Evolutionary conservation across 2,888 invertebrate species (phyloP).

Genomic region (Mimas tiliae): DNA sequence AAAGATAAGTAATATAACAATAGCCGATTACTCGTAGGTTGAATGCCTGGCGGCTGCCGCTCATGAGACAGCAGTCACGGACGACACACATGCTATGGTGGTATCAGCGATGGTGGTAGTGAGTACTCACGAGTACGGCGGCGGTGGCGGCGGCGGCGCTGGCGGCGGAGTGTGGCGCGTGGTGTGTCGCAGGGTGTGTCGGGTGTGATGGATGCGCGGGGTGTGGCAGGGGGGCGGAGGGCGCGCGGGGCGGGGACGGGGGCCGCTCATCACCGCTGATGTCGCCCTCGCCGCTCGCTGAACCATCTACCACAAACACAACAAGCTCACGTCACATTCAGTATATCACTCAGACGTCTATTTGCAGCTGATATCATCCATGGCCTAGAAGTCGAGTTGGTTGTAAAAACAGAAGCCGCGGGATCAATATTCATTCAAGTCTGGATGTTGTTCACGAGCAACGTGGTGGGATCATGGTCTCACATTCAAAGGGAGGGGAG

Average conservation of each 20-base stretch:
- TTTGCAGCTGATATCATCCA: background rate
- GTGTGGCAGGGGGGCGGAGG: conserved; percentile 60
- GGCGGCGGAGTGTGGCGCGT: conserved; percentile 44
- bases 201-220: conserved; percentile 53
- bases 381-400: too few relatives aligned
- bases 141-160: conserved; percentile 54
- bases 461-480: too few relatives aligned
- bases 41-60: too few relatives aligned
- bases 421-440: too few relatives aligned
- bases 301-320: conserved; percentile 59
- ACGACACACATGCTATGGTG: too few relatives aligned
- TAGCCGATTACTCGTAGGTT: too few relatives aligned
- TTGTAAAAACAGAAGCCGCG: too few relatives aligned
- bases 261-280: conserved; percentile 73
- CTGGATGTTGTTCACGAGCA: too few relatives aligned
- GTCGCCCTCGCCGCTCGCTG: conserved; percentile 78
- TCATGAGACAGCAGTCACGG: too few relatives aligned
- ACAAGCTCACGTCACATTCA: background rate
- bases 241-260: conserved; percentile 65
- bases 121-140: conserved; percentile 57
- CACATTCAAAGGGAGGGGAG: too few relatives aligned
- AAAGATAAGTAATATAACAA: too few relatives aligned
- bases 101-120: too few relatives aligned
- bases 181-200: conserved; percentile 40
- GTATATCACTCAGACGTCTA: background rate